These are phyloP conservation scores for Epirrhoe alternata DNA, from an alignment of 2,888 invertebrate species.

Conservation along the genomic window DNA sequence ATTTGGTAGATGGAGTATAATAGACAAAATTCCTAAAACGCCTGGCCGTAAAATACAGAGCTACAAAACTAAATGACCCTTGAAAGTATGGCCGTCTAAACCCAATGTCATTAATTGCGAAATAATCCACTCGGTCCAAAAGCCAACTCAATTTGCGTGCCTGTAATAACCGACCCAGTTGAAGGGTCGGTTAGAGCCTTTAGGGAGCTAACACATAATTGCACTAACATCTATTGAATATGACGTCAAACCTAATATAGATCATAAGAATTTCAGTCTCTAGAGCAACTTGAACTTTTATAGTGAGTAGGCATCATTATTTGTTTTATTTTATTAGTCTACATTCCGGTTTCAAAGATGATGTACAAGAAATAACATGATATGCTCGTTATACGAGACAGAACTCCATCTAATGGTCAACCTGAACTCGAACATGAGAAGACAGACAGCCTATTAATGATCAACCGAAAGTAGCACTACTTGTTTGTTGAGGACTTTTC, in stretches of 20 bases:
- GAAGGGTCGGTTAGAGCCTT: constrained; percentile 32
- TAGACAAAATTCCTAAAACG: constrained; percentile 22
- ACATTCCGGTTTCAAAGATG: neutral
- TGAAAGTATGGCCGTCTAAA: constrained; percentile 35
- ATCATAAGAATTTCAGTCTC: constrained; percentile 13
- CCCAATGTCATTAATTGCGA: constrained; percentile 35
- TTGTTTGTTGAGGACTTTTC: too few species aligned
- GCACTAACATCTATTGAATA: constrained; percentile 35
- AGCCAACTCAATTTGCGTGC: constrained; percentile 42
- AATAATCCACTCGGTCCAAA: constrained; percentile 38
- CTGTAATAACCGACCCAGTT: constrained; percentile 37
- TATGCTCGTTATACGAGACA: too few species aligned
- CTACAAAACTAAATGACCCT: constrained; percentile 30
- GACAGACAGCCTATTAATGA: neutral
- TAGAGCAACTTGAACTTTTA: constrained; percentile 2
- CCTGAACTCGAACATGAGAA: neutral
- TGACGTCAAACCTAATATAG: constrained; percentile 33
- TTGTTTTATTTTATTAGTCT: constrained; percentile 4
- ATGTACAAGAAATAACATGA: too few species aligned
- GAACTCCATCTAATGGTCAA: too few species aligned
- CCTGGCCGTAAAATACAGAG: constrained; percentile 27
- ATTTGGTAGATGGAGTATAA: constrained; percentile 8
- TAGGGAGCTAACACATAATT: constrained; percentile 43
- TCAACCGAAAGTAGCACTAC: neutral
- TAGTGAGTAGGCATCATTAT: neutral